Conservation (phyloP, 2,113 vertebrate genomes). For the Sphaerodactylus townsendi region DNA sequence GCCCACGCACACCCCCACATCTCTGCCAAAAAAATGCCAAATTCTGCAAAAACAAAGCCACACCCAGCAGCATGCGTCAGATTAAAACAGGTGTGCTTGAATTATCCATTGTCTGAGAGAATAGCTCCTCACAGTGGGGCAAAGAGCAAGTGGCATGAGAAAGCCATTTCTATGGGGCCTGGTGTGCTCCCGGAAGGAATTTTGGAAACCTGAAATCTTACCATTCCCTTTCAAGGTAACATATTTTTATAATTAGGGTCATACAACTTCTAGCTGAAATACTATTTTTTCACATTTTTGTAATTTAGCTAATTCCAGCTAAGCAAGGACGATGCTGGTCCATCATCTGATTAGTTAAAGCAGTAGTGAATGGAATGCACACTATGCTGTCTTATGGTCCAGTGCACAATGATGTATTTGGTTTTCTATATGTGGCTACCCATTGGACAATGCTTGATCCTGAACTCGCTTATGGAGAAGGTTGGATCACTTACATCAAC, state of each 20-base stretch:
- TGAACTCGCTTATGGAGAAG: too few relatives aligned
- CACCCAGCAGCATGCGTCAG: background rate
- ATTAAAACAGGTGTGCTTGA: background rate
- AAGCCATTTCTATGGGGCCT: background rate
- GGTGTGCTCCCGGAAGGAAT: background rate
- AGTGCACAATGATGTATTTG: background rate
- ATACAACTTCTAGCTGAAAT: background rate
- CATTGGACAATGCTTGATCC: too few relatives aligned
- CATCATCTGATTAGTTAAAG: background rate
- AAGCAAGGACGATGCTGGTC: too few relatives aligned
- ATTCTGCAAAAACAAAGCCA: background rate
- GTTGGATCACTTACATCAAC: too few relatives aligned
- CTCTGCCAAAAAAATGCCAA: conserved; percentile 13
- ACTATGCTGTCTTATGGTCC: background rate
- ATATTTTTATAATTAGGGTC: background rate
- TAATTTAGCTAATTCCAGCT: background rate
- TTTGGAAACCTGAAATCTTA: background rate
- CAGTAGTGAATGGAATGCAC: background rate
- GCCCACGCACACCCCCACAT: background rate
- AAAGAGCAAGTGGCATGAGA: background rate
- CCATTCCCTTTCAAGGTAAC: background rate
- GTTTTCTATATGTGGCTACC: too few relatives aligned
- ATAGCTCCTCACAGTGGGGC: conserved; percentile 28
- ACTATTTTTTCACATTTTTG: background rate
- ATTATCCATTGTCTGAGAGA: conserved; percentile 1